Base-by-base conservation (phyloP, 2,797 vertebrate genomes). In the Sphaeramia orbicularis region DNA sequence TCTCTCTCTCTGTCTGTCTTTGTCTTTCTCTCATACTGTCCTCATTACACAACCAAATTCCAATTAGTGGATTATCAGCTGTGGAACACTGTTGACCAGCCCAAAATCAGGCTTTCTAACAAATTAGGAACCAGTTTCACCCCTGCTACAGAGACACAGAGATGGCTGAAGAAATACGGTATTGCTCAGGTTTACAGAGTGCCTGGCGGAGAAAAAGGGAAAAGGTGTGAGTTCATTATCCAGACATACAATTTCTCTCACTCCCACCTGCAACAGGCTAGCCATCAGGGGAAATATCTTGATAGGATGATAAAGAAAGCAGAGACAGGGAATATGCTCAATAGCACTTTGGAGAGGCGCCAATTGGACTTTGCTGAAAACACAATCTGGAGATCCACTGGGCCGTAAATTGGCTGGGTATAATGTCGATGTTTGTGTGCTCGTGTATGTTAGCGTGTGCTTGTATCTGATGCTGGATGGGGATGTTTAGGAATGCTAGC, bases 341-440 rank as follows among this genome's bases (percentile, higher is more conserved):
- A 57, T 81, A 76, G 81, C 6, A 51, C 68, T 85, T 89, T 91
- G 88, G 85, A 91, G 76, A 84, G 67, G 52, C 1, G 67, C 87
- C 89, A 90, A 86, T 83, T 88, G 85, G 81, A 89, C 85, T 84
- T 90, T 65, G 74, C 83, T 72, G 85, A 84, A 88, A 90, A 91
- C 73, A 80, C 90, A 91, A 91, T 92, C 85, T 87, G 79, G 70
- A 83, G 76, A 82, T 89, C 77, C 84, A 83, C 80, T 44, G 80
- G 63, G 75, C 76, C 81, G 71, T 86, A 89, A 91, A 91, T 88
- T 92, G 84, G 81, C 48, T 70, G 50, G 24, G 73, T 80, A 65
- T 83, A 81, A 84, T 88, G 81, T 78, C 37, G 12, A 54, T 78
- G 65, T 77, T 50, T 59, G 71, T 71, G 55, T 50, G 62, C 55